Evolutionary conservation across 2,888 invertebrate species (phyloP), one percentile per base, ranked within the genome.

Genomic region (Macaria notata): DNA sequence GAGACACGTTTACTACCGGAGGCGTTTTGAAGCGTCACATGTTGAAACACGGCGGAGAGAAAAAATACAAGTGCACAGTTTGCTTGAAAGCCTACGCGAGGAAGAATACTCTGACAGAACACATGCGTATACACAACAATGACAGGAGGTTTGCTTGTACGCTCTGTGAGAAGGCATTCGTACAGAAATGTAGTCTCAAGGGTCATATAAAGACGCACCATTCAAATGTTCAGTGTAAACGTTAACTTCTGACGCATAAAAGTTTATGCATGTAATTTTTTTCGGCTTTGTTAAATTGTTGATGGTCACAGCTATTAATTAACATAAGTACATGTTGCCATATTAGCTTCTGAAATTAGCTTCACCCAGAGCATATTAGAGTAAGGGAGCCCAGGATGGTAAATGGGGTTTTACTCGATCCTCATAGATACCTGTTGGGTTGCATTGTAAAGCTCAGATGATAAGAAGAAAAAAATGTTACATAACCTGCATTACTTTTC

Each of bases 1-100:
- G 46, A 29, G 31, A 46, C 31, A 54, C 9, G 38, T 54, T 54
- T 31, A 31, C 30, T 3, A 50, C 44, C 6, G 44, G 19, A 0
- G 19, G 33, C n/a, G 78, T 81, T 36, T 66, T 89, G 30, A 74
- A 74, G 41, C 80, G 71, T 54, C 89, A 89, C 54, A 79, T 84
- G 75, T 73, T 86, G 0, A 50, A 31, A 3, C 56, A 56, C 29
- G 31, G 46, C 4, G 50, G 51, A 19, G 51, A 52, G 33, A 51
- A 31, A 4, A 39, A 44, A 3, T 47, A 31, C 31, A 31, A 56
- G 9, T 56, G 51, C 30, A 31, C 51, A 29, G 44, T 51, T 6
- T 56, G 56, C 36, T 31, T 30, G 9, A 56, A 52, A 48, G 30
- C 56, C 1, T 89, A 86, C 50, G 79, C 83, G 0, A 72, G 88